Percentiles rank a stretch among this genome's conserved stretches.
These are phyloP conservation scores for Meloe dianella DNA, from an alignment of 2,888 invertebrate species.

Conservation along the genomic window DNA sequence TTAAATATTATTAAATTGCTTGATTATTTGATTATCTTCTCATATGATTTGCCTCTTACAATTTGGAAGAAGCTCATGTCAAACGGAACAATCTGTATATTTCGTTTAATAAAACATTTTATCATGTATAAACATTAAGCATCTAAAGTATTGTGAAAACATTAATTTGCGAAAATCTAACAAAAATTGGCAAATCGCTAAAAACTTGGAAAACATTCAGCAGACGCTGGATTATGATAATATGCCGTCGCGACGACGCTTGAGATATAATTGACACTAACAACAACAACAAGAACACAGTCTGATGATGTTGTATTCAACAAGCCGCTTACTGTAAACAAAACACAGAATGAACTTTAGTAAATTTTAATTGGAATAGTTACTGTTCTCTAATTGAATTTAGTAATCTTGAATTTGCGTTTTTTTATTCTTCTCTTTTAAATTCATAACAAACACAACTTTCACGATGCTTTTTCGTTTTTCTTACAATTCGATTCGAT, in stretches of 20 bases:
- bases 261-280: not conserved
- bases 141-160: no score
- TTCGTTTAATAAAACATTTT: no score
- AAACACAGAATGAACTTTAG: not conserved
- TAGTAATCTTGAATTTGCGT: not conserved
- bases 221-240: not conserved
- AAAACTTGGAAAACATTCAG: not conserved
- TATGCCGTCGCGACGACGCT: not conserved
- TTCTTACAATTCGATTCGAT: no score
- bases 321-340: not conserved
- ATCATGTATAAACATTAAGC: no score
- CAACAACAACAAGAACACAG: not conserved
- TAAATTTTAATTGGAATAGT: not conserved
- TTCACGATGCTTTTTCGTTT: no score
- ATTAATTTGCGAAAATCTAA: no score
- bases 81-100: no score
- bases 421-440: not conserved
- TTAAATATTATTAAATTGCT: no score
- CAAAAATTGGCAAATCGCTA: not conserved
- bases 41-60: no score
- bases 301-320: not conserved
- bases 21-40: no score
- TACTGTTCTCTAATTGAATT: not conserved
- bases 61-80: no score
- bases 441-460: no score